These are phyloP conservation scores for Epizoanthus stellaris DNA, from an alignment of 92 coral and sea anemone species.

Conservation along the genomic window DNA sequence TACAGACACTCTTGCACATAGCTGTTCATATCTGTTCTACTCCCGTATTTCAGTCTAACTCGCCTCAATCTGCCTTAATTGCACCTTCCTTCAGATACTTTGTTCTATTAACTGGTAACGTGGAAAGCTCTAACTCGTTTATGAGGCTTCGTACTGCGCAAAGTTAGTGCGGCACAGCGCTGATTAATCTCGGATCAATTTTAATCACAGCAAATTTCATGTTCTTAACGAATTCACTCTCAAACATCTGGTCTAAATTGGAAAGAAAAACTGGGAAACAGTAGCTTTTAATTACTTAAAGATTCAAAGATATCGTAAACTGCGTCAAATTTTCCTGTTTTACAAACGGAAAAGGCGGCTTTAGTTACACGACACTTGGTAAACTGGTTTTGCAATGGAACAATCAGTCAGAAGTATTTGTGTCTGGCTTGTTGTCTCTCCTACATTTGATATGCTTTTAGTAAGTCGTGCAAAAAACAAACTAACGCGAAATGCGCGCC, in stretches of 20 bases:
- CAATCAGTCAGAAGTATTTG: constrained; percentile 15
- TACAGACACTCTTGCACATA: too few relatives aligned
- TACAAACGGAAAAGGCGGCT: constrained; percentile 29
- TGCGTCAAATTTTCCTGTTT: constrained; percentile 43
- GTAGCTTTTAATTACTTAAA: constrained; percentile 36
- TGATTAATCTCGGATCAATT: background rate
- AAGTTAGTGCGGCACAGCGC: background rate
- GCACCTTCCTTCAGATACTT: background rate
- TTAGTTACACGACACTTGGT: constrained; percentile 42
- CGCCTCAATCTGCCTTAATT: background rate
- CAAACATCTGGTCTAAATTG: constrained; percentile 28
- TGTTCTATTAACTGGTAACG: background rate
- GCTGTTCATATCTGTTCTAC: too few relatives aligned
- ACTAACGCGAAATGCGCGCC: too few relatives aligned
- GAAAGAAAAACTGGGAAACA: constrained; percentile 19
- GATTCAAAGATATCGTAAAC: constrained; percentile 32
- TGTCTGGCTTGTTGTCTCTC: constrained; percentile 19
- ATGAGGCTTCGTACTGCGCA: constrained; percentile 2
- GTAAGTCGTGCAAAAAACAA: background rate
- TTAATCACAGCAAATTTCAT: constrained; percentile 7
- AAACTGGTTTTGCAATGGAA: constrained; percentile 15
- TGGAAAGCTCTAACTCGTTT: background rate
- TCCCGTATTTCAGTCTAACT: background rate
- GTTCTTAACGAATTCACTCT: constrained; percentile 20
- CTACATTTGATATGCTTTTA: constrained; percentile 23